Evolutionary conservation across 2,797 vertebrate genomes (phyloP).

Genomic region (Toxotes lorentzi): DNA sequence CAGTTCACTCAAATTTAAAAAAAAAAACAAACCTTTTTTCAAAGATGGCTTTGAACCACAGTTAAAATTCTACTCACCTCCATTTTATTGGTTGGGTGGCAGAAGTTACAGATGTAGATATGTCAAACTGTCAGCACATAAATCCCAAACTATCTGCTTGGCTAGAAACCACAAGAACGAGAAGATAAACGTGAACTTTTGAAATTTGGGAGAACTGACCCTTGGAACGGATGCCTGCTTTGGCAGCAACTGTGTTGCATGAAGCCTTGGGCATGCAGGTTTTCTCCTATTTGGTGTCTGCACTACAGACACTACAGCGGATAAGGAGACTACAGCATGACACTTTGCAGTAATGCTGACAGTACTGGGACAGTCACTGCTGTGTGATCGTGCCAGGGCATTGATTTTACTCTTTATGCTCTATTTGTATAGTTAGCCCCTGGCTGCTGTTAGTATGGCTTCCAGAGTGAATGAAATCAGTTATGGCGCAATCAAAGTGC

Average conservation of each 20-base stretch:
- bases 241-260: constrained; percentile 4
- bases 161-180: background rate
- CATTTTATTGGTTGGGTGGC: background rate
- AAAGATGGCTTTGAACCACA: constrained; percentile 2
- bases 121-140: background rate
- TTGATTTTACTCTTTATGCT: constrained; percentile 76
- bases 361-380: constrained; percentile 44
- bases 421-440: constrained; percentile 60
- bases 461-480: constrained; percentile 47
- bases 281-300: constrained; percentile 22
- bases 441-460: constrained; percentile 37
- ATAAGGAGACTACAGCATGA: constrained; percentile 26
- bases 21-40: background rate
- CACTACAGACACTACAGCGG: constrained; percentile 21
- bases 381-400: constrained; percentile 47
- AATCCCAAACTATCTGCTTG: constrained; percentile 12
- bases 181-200: background rate
- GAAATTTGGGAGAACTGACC: constrained; percentile 50
- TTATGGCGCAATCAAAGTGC: constrained; percentile 19
- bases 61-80: background rate
- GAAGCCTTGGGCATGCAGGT: constrained; percentile 33
- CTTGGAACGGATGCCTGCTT: constrained; percentile 19
- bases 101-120: background rate
- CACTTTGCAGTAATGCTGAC: constrained; percentile 24
- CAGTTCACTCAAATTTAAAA: constrained; percentile 23